Conservation (phyloP, 2,113 vertebrate species). For the Nibea coibor region DNA sequence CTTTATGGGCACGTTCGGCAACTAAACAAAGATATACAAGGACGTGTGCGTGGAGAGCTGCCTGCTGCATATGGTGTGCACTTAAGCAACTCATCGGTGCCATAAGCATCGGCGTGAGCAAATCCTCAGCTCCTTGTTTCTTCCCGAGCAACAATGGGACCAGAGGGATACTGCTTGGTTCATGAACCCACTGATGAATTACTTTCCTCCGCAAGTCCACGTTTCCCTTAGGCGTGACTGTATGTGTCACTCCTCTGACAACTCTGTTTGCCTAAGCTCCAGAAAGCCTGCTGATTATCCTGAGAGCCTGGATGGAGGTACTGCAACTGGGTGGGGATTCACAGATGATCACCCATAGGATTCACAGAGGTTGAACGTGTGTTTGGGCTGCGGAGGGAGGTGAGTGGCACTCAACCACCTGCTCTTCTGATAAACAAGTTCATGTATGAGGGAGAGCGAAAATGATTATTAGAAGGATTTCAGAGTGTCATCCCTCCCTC, state of each 20-base stretch:
- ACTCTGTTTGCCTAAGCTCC: constrained; percentile 77
- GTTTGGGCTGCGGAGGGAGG: constrained; percentile 49
- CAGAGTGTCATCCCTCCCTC: constrained; percentile 66
- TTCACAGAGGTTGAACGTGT: constrained; percentile 51
- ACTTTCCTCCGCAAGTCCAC: constrained; percentile 41
- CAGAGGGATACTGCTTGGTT: constrained; percentile 57
- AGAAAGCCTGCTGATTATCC: constrained; percentile 70
- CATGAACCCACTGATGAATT: constrained; percentile 73
- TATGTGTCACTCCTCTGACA: constrained; percentile 74
- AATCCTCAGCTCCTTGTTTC: constrained; percentile 49
- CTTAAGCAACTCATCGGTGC: constrained; percentile 72
- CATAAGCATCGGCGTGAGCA: constrained; percentile 51
- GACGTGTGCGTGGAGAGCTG: constrained; percentile 48
- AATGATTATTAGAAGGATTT: constrained; percentile 74
- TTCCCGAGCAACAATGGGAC: constrained; percentile 44
- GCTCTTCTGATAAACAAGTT: constrained; percentile 75
- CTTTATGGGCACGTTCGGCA: constrained; percentile 72
- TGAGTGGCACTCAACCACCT: constrained; percentile 70
- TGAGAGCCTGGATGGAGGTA: constrained; percentile 40
- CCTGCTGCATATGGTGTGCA: constrained; percentile 71
- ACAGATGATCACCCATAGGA: constrained; percentile 66
- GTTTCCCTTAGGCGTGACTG: constrained; percentile 61
- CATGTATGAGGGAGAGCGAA: constrained; percentile 63
- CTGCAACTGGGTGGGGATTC: constrained; percentile 53
- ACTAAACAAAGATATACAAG: constrained; percentile 76